Evolutionary conservation across 2,888 invertebrate genomes (phyloP).

Genomic region (Pristionchus entomophagus): DNA sequence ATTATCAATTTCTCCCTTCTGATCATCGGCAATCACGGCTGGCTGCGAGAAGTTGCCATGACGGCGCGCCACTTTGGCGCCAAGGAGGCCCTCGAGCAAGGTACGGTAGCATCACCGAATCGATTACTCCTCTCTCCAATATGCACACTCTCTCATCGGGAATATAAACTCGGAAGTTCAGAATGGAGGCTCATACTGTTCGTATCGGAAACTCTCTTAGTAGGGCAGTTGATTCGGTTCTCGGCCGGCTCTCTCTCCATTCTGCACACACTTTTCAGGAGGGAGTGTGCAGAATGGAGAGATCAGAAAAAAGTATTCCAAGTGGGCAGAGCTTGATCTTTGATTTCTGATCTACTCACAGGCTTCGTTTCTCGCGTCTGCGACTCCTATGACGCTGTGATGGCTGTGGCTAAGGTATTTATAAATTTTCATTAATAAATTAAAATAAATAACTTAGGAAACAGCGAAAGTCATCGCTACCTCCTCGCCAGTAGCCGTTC

Average conservation of each 20-base stretch:
- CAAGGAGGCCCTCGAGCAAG: slow-evolving; percentile 53
- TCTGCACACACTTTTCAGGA: too few species aligned
- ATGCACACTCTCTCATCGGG: too few species aligned
- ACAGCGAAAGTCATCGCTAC: slow-evolving; percentile 87
- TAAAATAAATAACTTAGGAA: slow-evolving; percentile 77
- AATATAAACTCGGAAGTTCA: too few species aligned
- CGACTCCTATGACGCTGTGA: slow-evolving; percentile 83
- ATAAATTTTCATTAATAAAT: not conserved
- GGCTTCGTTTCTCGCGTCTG: slow-evolving; percentile 89
- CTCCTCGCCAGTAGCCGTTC: slow-evolving; percentile 95
- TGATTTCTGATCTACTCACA: slow-evolving; percentile 73
- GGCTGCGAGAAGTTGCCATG: slow-evolving; percentile 89
- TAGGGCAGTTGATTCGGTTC: too few species aligned
- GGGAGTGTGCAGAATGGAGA: too few species aligned
- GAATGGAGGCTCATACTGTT: too few species aligned
- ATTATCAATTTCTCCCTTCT: not conserved
- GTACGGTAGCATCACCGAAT: too few species aligned
- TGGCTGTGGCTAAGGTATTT: slow-evolving; percentile 81
- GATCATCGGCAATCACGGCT: slow-evolving; percentile 88
- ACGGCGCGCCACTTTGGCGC: slow-evolving; percentile 88
- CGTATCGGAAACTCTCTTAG: too few species aligned
- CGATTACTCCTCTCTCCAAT: too few species aligned
- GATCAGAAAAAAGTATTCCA: too few species aligned
- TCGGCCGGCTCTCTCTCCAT: too few species aligned
- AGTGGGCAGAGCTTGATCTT: too few species aligned